phyloP scores from a whole-genome alignment of 2,797 vertebrate species.

The Holocentrus rufus region DNA sequence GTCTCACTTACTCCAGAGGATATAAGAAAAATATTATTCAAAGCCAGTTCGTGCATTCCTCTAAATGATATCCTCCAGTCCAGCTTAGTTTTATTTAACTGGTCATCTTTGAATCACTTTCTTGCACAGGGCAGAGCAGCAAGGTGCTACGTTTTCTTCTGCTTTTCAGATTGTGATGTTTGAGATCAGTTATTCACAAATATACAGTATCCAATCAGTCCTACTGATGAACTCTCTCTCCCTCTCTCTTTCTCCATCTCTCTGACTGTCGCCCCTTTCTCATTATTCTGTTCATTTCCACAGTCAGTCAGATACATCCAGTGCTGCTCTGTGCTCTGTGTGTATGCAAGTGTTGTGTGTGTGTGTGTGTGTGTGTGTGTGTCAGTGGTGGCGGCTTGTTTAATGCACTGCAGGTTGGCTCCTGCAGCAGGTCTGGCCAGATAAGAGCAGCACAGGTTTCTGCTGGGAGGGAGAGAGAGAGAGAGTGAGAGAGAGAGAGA shows the following conservation, averaged over 20 bases:
- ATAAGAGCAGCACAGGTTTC: conserved; percentile 81
- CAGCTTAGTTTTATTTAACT: conserved; percentile 33
- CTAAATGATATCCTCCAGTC: conserved; percentile 7
- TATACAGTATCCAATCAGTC: conserved; percentile 65
- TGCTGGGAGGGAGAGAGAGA: conserved; percentile 64
- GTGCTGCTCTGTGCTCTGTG: conserved; percentile 42
- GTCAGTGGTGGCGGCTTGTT: conserved; percentile 69
- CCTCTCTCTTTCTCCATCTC: conserved; percentile 51
- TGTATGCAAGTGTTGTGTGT: conserved; percentile 42
- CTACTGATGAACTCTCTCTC: conserved; percentile 66
- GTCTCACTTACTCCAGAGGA: neutral
- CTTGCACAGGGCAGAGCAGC: conserved; percentile 7
- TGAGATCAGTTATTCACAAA: conserved; percentile 66
- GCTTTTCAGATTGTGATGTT: conserved; percentile 49
- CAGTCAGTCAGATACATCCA: conserved; percentile 42
- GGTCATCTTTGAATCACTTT: conserved; percentile 34
- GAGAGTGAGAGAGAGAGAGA: conserved; percentile 14
- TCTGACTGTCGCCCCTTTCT: conserved; percentile 63
- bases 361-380: conserved; percentile 49
- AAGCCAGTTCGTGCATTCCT: conserved; percentile 19
- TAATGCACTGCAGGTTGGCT: conserved; percentile 83
- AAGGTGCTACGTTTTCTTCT: conserved; percentile 37
- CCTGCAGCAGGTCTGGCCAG: conserved; percentile 82
- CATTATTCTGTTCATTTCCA: conserved; percentile 77
- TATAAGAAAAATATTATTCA: conserved; percentile 12